Conservation (phyloP, 2,113 vertebrate species). For the Psilopogon haemacephalus region DNA sequence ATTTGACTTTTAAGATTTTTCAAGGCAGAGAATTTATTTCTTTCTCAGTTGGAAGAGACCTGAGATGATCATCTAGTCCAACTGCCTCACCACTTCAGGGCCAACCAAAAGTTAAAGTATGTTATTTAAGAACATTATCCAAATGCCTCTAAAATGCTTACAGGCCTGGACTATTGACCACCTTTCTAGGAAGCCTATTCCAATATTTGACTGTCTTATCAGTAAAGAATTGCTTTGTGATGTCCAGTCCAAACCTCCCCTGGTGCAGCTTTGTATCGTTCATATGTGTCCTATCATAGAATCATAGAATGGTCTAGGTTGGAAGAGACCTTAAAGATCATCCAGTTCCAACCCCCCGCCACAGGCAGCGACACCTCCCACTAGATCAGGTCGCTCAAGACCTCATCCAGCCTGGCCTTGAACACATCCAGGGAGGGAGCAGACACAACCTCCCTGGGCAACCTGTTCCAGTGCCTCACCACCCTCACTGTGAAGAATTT, state of each 20-base stretch:
- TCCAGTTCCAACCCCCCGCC: no score
- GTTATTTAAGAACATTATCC: neutral
- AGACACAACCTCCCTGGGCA: no score
- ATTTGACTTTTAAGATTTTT: neutral
- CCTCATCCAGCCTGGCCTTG: no score
- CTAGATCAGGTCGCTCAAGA: no score
- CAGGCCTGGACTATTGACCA: neutral
- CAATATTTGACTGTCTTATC: neutral
- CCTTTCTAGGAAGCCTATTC: neutral
- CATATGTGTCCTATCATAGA: rapidly evolving
- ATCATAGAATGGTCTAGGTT: no score
- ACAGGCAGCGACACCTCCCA: no score
- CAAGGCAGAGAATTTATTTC: neutral
- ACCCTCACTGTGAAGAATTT: no score
- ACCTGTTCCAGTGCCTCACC: no score
- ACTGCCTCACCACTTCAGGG: neutral
- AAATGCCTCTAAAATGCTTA: neutral
- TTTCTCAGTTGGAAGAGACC: neutral
- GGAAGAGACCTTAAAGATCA: no score
- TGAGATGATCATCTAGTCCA: neutral
- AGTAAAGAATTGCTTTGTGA: neutral
- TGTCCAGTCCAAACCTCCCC: neutral
- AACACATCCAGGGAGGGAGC: no score
- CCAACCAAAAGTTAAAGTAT: neutral
- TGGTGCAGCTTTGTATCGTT: neutral